Conservation (phyloP, 2,797 vertebrate genomes). For the Falco concolor region DNA sequence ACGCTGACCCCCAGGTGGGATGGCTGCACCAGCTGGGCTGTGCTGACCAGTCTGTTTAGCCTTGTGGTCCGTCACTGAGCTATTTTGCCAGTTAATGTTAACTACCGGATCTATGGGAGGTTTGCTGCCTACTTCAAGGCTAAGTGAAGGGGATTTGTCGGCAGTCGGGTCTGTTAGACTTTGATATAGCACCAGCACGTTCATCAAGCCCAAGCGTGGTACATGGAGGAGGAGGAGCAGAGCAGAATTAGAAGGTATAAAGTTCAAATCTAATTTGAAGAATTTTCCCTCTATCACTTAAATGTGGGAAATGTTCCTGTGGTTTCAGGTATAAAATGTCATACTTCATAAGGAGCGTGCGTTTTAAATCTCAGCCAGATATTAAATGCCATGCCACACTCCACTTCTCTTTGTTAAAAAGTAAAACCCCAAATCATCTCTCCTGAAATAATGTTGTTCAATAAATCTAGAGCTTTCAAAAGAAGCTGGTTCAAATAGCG, state of each 20-base stretch:
- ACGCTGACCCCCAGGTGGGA: not conserved
- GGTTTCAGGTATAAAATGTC: constrained; percentile 54
- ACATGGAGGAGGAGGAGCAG: not conserved
- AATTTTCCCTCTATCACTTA: constrained; percentile 26
- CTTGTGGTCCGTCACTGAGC: not conserved
- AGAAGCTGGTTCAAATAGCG: not conserved
- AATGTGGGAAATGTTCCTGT: constrained; percentile 36
- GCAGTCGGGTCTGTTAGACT: constrained; percentile 6
- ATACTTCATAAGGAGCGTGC: constrained; percentile 26
- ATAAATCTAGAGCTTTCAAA: constrained; percentile 40
- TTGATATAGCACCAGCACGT: not conserved
- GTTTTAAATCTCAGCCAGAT: constrained; percentile 62
- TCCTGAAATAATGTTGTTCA: constrained; percentile 29
- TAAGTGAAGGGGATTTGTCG: not conserved
- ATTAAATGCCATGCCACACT: not conserved
- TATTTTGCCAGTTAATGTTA: not conserved
- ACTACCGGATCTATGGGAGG: not conserved
- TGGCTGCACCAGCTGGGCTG: not conserved
- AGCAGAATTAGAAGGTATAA: constrained; percentile 35
- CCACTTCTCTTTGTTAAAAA: constrained; percentile 35
- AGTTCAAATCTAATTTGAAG: constrained; percentile 51
- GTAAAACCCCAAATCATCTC: constrained; percentile 27
- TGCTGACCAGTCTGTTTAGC: not conserved
- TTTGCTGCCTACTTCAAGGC: constrained; percentile 30
- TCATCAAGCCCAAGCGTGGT: not conserved